These are phyloP conservation scores for Lepidocolaptes lacrymiger DNA, from an alignment of 2,797 vertebrate genomes.

Conservation along the genomic window DNA sequence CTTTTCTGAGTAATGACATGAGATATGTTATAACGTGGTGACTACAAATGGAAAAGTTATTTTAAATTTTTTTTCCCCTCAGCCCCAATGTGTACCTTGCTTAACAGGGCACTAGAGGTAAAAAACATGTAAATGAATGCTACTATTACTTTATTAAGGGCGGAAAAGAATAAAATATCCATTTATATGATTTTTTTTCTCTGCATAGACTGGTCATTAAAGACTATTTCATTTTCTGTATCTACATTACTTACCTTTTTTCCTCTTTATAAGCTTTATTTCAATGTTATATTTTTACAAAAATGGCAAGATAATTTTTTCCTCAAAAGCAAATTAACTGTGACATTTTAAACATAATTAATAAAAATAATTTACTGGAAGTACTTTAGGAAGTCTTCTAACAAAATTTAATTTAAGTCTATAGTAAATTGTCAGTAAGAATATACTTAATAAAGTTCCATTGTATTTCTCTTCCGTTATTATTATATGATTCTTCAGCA, in stretches of 20 bases:
- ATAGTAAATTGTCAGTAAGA: not conserved
- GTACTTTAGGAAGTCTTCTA: not conserved
- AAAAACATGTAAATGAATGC: not conserved
- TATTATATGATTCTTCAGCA: not conserved
- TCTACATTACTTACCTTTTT: not conserved
- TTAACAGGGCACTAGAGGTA: not conserved
- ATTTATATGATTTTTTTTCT: not conserved
- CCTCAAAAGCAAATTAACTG: not conserved
- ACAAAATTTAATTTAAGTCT: not conserved
- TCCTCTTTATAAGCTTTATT: not conserved
- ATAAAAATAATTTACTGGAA: not conserved
- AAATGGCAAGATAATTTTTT: not conserved
- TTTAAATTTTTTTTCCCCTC: not conserved
- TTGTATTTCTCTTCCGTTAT: not conserved
- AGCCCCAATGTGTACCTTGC: not conserved
- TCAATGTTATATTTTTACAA: not conserved
- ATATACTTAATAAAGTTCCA: not conserved
- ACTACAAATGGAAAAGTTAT: not conserved
- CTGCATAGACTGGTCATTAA: not conserved
- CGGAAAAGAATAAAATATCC: not conserved
- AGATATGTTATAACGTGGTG: not conserved
- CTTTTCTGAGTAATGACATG: not conserved
- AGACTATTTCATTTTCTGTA: not conserved
- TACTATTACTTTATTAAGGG: not conserved
- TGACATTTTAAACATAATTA: conserved; percentile 3